Evolutionary conservation across 2,113 vertebrate genomes (phyloP), one percentile per base, ranked within the genome.

Genomic region (Sebastes fasciatus): DNA sequence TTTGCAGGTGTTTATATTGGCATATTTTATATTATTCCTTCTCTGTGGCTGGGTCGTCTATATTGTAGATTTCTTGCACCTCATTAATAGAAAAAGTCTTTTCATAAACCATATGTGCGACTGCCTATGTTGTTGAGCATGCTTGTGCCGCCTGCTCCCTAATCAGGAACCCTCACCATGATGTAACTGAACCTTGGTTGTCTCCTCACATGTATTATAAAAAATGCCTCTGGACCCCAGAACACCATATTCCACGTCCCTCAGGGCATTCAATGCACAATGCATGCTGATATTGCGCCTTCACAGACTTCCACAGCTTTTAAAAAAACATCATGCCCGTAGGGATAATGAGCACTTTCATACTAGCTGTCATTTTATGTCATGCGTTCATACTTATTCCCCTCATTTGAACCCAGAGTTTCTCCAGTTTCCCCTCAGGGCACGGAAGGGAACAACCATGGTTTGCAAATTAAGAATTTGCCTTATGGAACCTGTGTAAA

Each of bases 361-460:
- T 64, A 78, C 68, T 74, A 51, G 82, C 72, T 79, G 74, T 86
- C 69, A 90, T 86, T 80, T 84, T 60, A 46, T 84, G 80, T 74
- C 88, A 88, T 83, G 75, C 74, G 77, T 73, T 83, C 79, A 90
- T 73, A 81, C 65, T 74, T 65, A 57, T 80, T 92, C 61, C 43
- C 51, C 86, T 88, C 69, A 79, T 89, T 43, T 89, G 64, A 90
- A 89, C 85, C 54, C 26, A 34, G 64, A 4, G 5, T 78, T 81
- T 75, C 75, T 69, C 65, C 60, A 57, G 6, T 34, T 81, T 49
- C 75, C 88, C 60, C 77, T 79, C 23, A 8, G 71, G 87, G 61
- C 61, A 54, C 13, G n/a, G 4, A 69, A 49, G 66, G 61, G 13
- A 78, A 67, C 75, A 62, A 23, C 58, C 55, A 26, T 4, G 7